Base-by-base conservation (phyloP, 2,797 vertebrate genomes). In the Coregonus ussuriensis region DNA sequence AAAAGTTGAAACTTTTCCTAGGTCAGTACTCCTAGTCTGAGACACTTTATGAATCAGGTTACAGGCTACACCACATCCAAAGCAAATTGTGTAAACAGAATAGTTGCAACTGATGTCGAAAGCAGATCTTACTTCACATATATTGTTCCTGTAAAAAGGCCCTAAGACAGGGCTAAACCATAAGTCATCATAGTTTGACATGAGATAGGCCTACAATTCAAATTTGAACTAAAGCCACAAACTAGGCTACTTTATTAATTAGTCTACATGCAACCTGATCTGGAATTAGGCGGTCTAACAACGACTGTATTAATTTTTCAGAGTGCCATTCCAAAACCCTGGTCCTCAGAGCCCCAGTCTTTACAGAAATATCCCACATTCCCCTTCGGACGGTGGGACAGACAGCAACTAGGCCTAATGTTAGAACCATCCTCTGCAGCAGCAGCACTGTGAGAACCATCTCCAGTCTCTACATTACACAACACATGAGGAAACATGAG, bases 401-500 rank as follows among this genome's bases (percentile, higher is more conserved):
- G 47, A 33, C 59, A 25, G 25, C 21, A 25, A 63, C 59, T 5
- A 25, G 59, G 59, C 7, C 15, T 69, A 62, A 62, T 6, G 35
- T 62, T 62, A 41, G 35, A 63, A 41, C 16, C 35, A 37, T n/a
- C 72, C 14, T 29, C 56, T 11, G 25, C 41, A 4, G 69, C 69
- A 71, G 33, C 25, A 31, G 6, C 35, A 69, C 33, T 9, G 11
- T 72, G 29, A 33, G 16, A 52, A 72, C 52, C 29, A 33, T 72
- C 71, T 72, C 52, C 47, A 15, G 0, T 54, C 25, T 59, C 29
- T 14, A 72, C 15, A 35, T 33, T 56, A 72, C 52, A 31, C 71
- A 59, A 56, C 29, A 71, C 65, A 66, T 66, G 65, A 35, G 65
- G 3, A 14, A 47, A 52, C 41, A 72, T n/a, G 71, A 59, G 25